Evolutionary conservation across 1,140 invertebrate species (phyloP).

Genomic region (Meloidogyne chitwoodi): DNA sequence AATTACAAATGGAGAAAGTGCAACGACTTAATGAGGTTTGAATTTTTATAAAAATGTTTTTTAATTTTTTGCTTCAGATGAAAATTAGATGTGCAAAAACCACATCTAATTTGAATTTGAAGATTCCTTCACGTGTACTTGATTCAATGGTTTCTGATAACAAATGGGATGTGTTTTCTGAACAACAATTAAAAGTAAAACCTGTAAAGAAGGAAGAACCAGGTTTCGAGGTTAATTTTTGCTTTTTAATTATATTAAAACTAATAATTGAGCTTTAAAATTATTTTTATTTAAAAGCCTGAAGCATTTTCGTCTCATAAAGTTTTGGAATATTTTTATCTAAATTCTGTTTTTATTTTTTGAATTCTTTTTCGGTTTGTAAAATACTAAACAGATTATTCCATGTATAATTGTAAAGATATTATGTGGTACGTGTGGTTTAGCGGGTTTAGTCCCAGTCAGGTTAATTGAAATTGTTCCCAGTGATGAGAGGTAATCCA

Average conservation of each 20-base stretch:
- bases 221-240: neutral
- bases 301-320: too few species aligned
- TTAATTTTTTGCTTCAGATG: neutral
- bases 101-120: neutral
- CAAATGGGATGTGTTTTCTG: neutral
- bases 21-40: slow-evolving; percentile 17
- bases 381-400: too few species aligned
- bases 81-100: neutral
- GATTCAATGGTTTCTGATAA: slow-evolving; percentile 22
- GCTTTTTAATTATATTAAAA: neutral
- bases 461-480: neutral
- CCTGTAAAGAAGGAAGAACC: slow-evolving; percentile 1
- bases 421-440: neutral
- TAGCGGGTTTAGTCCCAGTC: neutral
- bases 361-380: too few species aligned
- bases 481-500: neutral
- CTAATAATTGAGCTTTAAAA: neutral
- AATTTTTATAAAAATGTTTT: neutral
- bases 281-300: too few species aligned
- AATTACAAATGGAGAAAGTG: slow-evolving; percentile 69
- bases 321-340: too few species aligned
- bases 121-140: slow-evolving; percentile 1
- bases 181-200: neutral
- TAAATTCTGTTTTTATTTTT: too few species aligned
- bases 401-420: too few species aligned